Evolutionary conservation across 2,888 invertebrate species (phyloP), one percentile per base, ranked within the genome.

Genomic region (Tubulanus polymorphus): DNA sequence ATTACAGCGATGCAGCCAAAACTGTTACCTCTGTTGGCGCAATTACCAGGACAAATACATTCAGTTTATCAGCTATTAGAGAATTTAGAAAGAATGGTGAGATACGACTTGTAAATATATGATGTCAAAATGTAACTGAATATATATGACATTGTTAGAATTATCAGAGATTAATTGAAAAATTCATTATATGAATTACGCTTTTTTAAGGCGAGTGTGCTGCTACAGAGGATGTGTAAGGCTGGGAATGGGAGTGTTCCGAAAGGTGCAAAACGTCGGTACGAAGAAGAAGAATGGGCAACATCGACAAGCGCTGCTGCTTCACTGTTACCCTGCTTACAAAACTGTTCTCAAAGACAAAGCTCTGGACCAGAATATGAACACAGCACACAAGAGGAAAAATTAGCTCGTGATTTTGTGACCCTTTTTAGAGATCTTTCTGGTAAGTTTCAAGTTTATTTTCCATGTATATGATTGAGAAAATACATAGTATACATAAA

Each of bases 171-270:
- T n/a, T n/a, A n/a, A n/a, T n/a, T n/a, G n/a, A n/a, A n/a, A n/a
- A n/a, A n/a, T n/a, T n/a, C n/a, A n/a, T n/a, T n/a, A n/a, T n/a
- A n/a, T n/a, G n/a, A n/a, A n/a, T n/a, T n/a, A n/a, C 2, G 37
- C 12, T 56, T 51, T 41, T 52, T 57, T 2, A 54, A 70, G 69
- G 72, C 72, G 8, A 66, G 60, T 3, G 41, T 66, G 41, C 57
- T 72, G 47, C 59, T 72, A 30, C 65, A 67, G 51, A 71, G 69
- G 53, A 63, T 71, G 25, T 65, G 64, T 51, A 71, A 70, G 49
- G 68, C 69, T n/a, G 71, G 70, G 15, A 72, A 72, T 52, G 72
- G 72, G 5, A 63, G 65, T 52, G 63, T 72, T 29, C 70, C 71
- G 1, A 65, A 68, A 48, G 63, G 64, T 3, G 63, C 60, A 3